These are phyloP conservation scores for Tenualosa ilisha DNA, from an alignment of 2,797 vertebrate genomes.

Conservation along the genomic window DNA sequence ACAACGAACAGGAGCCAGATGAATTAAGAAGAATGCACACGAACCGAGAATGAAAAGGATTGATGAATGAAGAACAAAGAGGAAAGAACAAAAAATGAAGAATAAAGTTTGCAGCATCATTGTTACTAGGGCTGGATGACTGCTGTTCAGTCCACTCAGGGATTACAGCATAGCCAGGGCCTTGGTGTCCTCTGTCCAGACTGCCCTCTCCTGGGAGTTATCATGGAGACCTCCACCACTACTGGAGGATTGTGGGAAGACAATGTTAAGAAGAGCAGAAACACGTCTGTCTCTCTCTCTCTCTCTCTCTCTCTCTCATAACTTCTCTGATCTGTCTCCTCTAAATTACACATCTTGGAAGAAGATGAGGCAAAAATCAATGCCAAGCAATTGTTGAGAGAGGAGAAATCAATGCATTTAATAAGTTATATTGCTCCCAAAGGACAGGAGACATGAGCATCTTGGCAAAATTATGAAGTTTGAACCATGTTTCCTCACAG, in stretches of 20 bases:
- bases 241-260: neutral
- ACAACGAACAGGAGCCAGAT: neutral
- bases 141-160: neutral
- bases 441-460: neutral
- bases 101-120: neutral
- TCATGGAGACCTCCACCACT: neutral
- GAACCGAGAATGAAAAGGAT: no score
- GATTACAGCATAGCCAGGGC: neutral
- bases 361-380: neutral
- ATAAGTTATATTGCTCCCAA: neutral
- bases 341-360: neutral
- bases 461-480: neutral
- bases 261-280: neutral
- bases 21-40: neutral
- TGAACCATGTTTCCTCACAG: neutral
- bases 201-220: neutral
- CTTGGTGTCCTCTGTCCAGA: neutral
- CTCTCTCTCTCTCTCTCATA: neutral
- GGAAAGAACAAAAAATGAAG: neutral
- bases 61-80: neutral
- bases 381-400: neutral
- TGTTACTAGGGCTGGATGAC: neutral
- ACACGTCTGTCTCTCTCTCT: neutral
- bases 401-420: neutral
- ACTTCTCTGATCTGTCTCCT: neutral